Evolutionary conservation across 2,113 vertebrate species (phyloP).

Genomic region (Ursus arctos): DNA sequence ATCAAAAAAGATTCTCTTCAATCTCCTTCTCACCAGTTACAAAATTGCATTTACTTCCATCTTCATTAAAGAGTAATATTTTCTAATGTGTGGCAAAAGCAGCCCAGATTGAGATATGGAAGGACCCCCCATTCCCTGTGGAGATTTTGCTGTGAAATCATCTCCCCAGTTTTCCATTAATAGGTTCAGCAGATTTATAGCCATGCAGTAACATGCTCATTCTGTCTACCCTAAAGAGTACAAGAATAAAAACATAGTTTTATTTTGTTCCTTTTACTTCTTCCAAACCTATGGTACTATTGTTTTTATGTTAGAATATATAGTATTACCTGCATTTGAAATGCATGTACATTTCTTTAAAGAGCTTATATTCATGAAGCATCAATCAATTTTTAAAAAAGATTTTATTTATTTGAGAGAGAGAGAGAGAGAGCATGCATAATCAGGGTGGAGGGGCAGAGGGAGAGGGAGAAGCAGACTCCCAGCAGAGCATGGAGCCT

Average conservation of each 20-base stretch:
- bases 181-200: background rate
- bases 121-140: background rate
- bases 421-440: background rate
- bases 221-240: background rate
- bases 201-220: background rate
- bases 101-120: background rate
- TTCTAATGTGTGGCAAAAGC: conserved; percentile 4
- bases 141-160: conserved; percentile 29
- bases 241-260: background rate
- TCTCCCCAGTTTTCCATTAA: background rate
- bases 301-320: conserved; percentile 37
- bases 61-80: background rate
- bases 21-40: background rate
- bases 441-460: background rate
- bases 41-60: conserved; percentile 21
- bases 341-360: background rate
- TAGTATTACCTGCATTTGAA: background rate
- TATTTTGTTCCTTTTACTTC: background rate
- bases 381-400: conserved; percentile 35
- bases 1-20: conserved; percentile 26
- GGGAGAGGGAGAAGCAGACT: background rate
- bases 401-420: background rate
- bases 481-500: background rate
- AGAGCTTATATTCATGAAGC: background rate
- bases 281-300: background rate